These are phyloP conservation scores for Petrocephalus zakoni DNA, from an alignment of 2,113 vertebrate species.

Conservation along the genomic window DNA sequence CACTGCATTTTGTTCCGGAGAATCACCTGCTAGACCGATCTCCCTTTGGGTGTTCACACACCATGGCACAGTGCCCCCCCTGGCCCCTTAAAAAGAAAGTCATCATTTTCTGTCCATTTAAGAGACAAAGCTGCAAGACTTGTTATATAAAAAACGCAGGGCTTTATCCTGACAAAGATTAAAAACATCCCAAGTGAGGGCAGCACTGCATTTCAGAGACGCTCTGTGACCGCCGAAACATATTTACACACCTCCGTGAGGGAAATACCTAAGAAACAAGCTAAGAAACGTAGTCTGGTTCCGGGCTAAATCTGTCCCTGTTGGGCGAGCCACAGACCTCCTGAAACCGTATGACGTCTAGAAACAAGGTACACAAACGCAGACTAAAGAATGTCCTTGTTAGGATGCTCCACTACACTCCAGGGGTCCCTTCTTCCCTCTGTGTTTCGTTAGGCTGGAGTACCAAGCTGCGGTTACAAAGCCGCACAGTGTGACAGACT, in stretches of 20 bases:
- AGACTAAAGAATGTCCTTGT: neutral
- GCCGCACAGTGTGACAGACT: neutral
- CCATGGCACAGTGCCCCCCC: neutral
- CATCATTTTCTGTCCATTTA: neutral
- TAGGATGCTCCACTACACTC: neutral
- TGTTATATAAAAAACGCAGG: neutral
- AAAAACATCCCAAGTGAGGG: neutral
- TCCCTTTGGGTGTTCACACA: neutral
- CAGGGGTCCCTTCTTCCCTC: neutral
- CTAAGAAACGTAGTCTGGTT: neutral
- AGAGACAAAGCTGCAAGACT: neutral
- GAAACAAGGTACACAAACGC: neutral
- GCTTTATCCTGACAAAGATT: neutral
- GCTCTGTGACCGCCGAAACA: neutral
- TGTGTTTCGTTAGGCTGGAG: neutral
- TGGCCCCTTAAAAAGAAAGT: neutral
- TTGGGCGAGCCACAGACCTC: neutral
- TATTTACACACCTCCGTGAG: neutral
- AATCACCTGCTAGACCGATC: neutral
- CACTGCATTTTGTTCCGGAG: neutral
- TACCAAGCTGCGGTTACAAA: neutral
- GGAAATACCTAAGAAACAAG: neutral
- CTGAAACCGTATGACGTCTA: neutral
- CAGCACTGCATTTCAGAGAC: neutral
- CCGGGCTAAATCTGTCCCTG: neutral